Conservation (phyloP, 2,113 vertebrate genomes). For the Nothocercus julius region DNA sequence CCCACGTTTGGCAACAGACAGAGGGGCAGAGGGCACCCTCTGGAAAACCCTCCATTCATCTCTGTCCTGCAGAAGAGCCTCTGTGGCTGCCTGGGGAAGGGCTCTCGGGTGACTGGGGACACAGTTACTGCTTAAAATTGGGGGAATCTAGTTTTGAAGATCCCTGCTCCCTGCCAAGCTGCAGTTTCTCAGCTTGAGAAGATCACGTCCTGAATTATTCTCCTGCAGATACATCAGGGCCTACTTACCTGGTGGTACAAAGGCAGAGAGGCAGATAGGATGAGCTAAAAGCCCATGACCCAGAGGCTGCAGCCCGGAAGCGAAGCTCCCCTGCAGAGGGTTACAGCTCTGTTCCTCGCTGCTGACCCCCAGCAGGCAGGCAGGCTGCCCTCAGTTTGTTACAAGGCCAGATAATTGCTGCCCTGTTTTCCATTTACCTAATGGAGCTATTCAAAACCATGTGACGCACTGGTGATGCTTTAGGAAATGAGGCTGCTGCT, state of each 20-base stretch:
- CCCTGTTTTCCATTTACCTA: not conserved
- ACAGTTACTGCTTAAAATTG: not conserved
- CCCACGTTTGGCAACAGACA: not conserved
- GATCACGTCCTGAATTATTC: not conserved
- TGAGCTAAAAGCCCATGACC: not conserved
- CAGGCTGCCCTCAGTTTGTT: not conserved
- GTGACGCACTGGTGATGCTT: not conserved
- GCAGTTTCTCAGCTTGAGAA: not conserved
- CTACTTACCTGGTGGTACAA: not conserved
- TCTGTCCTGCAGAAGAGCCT: not conserved
- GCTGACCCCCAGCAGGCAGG: not conserved
- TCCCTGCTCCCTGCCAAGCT: not conserved
- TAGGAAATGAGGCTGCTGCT: not conserved
- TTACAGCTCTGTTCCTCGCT: not conserved
- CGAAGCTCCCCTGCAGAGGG: not conserved
- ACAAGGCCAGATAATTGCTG: not conserved
- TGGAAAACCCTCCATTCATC: rapidly evolving
- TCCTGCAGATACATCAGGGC: rapidly evolving
- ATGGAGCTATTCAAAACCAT: not conserved
- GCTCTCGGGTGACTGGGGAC: not conserved
- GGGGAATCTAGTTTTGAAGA: not conserved
- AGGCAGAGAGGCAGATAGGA: not conserved
- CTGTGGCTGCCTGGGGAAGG: not conserved
- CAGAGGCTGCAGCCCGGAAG: not conserved
- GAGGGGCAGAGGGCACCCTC: not conserved